Percentiles rank a stretch among this genome's conserved stretches.
Conservation (phyloP, 2,113 vertebrate species). For the Ardeotis arabs region DNA sequence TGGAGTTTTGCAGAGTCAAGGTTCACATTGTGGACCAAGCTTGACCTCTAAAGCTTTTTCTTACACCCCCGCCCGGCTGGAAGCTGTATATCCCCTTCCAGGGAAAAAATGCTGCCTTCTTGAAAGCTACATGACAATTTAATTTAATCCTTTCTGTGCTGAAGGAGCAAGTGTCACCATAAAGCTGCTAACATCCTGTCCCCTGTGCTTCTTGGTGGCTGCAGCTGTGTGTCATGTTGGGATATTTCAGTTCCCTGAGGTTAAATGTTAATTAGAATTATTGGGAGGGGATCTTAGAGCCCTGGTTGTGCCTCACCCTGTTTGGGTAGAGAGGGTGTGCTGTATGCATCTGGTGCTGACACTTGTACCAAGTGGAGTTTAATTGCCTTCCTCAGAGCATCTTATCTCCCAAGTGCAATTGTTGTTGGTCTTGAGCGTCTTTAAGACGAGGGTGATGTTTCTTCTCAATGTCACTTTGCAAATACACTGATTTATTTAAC, state of each 20-base stretch:
- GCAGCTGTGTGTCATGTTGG: background rate
- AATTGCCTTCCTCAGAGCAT: background rate
- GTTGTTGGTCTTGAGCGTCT: background rate
- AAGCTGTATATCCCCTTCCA: background rate
- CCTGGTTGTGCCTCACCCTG: background rate
- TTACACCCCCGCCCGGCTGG: background rate
- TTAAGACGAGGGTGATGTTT: background rate
- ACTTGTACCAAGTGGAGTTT: background rate
- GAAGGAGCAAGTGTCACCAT: background rate
- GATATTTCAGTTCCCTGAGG: background rate
- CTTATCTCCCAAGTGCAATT: background rate
- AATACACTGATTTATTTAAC: background rate
- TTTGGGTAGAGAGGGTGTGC: background rate
- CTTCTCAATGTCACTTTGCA: background rate
- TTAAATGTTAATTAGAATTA: constrained; percentile 31
- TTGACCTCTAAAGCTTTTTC: background rate
- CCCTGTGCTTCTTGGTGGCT: background rate
- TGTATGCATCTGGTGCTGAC: background rate
- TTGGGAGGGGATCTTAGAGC: background rate
- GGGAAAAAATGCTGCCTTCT: background rate
- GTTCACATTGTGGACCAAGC: background rate
- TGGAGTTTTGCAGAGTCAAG: background rate
- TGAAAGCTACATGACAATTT: background rate
- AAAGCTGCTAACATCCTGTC: background rate
- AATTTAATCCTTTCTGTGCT: constrained; percentile 10